Evolutionary conservation across 2,797 vertebrate species (phyloP).

Genomic region (Cephalopachus bancanus): DNA sequence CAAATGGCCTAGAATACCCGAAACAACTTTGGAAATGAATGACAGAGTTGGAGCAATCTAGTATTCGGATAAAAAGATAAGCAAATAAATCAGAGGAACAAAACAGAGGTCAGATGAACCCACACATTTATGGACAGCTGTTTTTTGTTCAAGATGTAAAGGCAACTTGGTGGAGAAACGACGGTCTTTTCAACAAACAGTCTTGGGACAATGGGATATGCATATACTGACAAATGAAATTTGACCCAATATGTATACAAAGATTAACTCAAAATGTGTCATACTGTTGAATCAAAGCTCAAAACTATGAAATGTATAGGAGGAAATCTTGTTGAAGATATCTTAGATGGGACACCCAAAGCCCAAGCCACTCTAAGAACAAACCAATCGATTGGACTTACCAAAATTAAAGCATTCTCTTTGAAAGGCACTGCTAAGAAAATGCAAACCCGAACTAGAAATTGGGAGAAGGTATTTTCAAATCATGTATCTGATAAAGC

Average conservation of each 20-base stretch:
- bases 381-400: neutral
- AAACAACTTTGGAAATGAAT: neutral
- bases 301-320: too few species aligned
- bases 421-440: neutral
- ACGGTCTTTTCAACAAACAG: too few species aligned
- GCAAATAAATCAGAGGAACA: rapidly evolving
- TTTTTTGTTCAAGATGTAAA: rapidly evolving
- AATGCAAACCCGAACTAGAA: neutral
- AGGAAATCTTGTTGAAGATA: neutral
- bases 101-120: too few species aligned
- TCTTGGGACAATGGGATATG: rapidly evolving
- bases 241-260: too few species aligned
- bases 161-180: too few species aligned
- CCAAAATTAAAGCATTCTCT: neutral
- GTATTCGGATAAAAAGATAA: rapidly evolving
- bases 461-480: neutral
- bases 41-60: neutral
- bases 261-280: neutral
- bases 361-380: neutral
- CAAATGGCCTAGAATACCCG: neutral
- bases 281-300: neutral
- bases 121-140: rapidly evolving
- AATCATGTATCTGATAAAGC: neutral
- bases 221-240: neutral
- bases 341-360: neutral